Conservation (phyloP, 2,797 vertebrate species). For the Megaceryle alcyon region DNA sequence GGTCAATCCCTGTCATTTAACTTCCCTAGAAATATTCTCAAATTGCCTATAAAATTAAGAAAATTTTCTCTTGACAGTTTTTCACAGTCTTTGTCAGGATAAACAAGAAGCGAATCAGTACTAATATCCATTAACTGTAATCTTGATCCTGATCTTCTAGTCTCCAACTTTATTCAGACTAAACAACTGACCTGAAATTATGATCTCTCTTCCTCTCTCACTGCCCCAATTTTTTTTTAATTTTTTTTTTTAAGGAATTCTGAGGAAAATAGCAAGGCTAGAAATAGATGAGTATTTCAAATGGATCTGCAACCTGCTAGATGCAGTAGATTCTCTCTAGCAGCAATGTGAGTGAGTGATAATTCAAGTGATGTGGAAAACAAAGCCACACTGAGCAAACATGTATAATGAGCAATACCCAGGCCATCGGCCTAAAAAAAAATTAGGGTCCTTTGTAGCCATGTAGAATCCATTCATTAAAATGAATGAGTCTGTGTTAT, state of each 20-base stretch:
- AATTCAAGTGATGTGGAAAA: conserved; percentile 66
- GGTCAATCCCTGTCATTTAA: background rate
- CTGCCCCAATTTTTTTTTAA: background rate
- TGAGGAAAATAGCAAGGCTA: background rate
- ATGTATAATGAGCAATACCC: conserved; percentile 50
- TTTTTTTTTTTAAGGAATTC: background rate
- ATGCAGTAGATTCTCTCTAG: conserved; percentile 39
- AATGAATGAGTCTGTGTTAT: conserved; percentile 26
- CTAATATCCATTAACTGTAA: background rate
- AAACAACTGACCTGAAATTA: background rate
- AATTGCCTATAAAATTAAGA: background rate
- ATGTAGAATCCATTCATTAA: conserved; percentile 43
- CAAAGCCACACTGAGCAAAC: conserved; percentile 45
- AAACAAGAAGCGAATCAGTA: background rate
- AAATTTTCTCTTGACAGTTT: background rate
- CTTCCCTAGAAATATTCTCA: background rate
- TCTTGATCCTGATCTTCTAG: background rate
- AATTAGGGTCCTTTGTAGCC: background rate
- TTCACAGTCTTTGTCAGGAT: background rate
- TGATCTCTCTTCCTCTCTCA: background rate
- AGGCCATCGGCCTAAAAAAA: conserved; percentile 24
- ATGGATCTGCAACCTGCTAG: conserved; percentile 3
- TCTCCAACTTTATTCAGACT: background rate
- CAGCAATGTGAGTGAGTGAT: conserved; percentile 48
- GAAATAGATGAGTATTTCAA: conserved; percentile 44